These are phyloP conservation scores for Prunella himalayana DNA, from an alignment of 2,113 vertebrate species.

Conservation along the genomic window DNA sequence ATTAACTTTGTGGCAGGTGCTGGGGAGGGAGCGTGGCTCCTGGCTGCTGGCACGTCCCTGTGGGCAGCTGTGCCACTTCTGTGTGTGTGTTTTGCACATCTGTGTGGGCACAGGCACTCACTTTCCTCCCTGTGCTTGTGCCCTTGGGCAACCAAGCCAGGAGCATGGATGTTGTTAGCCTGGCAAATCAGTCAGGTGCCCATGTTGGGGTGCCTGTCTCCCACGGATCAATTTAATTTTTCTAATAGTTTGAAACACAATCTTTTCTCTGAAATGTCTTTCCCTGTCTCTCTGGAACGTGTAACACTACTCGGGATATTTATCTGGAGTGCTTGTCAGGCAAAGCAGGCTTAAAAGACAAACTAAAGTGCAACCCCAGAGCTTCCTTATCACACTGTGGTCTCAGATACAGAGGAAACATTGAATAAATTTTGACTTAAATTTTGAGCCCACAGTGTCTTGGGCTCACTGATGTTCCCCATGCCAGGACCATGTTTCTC, in stretches of 20 bases:
- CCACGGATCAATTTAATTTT: not conserved
- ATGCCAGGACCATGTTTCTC: not conserved
- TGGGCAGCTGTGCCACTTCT: not conserved
- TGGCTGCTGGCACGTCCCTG: not conserved
- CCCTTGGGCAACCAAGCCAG: not conserved
- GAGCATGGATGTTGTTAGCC: not conserved
- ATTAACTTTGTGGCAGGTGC: not conserved
- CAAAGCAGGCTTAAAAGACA: not conserved
- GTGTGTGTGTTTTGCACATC: rapidly evolving
- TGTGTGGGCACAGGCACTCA: rapidly evolving
- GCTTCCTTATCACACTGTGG: not conserved
- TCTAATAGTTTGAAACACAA: not conserved
- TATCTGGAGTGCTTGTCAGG: not conserved
- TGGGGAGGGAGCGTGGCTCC: not conserved
- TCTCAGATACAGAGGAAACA: not conserved
- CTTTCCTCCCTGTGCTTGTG: not conserved
- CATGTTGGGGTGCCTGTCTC: not conserved
- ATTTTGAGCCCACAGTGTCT: rapidly evolving
- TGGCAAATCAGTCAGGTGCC: not conserved
- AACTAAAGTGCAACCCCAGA: not conserved
- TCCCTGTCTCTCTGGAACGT: not conserved
- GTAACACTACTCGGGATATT: not conserved
- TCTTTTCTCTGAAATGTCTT: not conserved
- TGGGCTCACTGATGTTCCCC: not conserved
- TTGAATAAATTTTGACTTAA: not conserved